Evolutionary conservation across 1,140 invertebrate genomes (phyloP).

Genomic region (Drosophila equinoxialis): DNA sequence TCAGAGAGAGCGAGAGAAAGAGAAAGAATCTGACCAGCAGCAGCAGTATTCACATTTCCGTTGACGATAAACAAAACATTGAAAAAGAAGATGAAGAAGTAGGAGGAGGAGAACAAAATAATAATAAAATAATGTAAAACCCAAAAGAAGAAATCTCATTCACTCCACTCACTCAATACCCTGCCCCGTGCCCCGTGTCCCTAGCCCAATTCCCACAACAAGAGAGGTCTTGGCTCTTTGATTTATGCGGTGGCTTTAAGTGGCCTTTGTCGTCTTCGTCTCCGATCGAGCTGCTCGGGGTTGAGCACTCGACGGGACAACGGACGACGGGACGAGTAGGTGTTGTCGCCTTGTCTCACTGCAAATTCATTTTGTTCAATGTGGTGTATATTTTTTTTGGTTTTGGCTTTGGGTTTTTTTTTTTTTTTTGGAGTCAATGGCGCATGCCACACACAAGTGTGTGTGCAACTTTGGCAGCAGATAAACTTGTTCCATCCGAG

Average conservation of each 20-base stretch:
- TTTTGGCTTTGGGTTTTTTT: not conserved
- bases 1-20: not conserved
- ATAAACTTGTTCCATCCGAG: constrained; percentile 40
- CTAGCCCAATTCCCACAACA: not conserved
- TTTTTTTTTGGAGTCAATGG: constrained; percentile 7
- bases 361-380: constrained; percentile 22
- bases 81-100: constrained; percentile 10
- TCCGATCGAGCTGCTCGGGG: not conserved
- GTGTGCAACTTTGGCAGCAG: constrained; percentile 11
- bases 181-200: not conserved
- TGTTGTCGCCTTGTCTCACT: constrained; percentile 12
- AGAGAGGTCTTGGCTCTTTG: constrained; percentile 33
- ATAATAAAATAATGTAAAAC: constrained; percentile 2
- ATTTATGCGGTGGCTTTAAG: constrained; percentile 56
- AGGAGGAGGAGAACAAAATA: not conserved
- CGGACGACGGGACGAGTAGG: not conserved
- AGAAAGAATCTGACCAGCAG: constrained; percentile 2
- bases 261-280: constrained; percentile 43
- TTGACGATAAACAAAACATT: constrained; percentile 51
- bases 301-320: too few species aligned
- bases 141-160: constrained; percentile 20
- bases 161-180: constrained; percentile 11
- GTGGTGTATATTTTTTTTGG: not conserved
- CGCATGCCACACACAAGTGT: constrained; percentile 18
- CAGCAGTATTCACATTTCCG: constrained; percentile 53